Conservation (phyloP, 2,797 vertebrate species). For the Gymnothorax reevesii region DNA sequence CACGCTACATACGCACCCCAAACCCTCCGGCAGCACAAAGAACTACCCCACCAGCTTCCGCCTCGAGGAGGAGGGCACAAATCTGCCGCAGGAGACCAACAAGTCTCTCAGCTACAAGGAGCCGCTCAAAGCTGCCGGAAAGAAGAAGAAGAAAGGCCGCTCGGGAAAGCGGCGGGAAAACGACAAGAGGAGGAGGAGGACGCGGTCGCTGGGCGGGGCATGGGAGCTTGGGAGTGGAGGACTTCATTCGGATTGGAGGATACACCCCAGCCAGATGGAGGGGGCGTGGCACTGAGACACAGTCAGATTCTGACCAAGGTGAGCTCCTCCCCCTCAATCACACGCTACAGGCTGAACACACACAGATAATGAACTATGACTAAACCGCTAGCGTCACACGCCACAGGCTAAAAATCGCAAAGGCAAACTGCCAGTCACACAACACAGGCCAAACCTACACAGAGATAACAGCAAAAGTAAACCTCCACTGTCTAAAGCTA, state of each 20-base stretch:
- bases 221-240: constrained; percentile 59
- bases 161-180: constrained; percentile 87
- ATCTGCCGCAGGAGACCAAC: constrained; percentile 93
- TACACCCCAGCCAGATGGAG: constrained; percentile 60
- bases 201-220: constrained; percentile 66
- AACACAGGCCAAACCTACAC: too few species aligned
- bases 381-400: background rate
- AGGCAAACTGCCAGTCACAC: too few species aligned
- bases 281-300: constrained; percentile 68
- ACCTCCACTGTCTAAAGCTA: too few species aligned
- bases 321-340: constrained; percentile 32
- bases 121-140: constrained; percentile 72
- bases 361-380: too few species aligned
- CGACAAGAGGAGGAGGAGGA: constrained; percentile 87
- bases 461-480: too few species aligned
- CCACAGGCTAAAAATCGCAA: background rate
- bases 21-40: constrained; percentile 85
- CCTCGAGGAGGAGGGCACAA: constrained; percentile 82
- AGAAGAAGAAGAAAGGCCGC: constrained; percentile 87
- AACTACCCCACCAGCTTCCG: constrained; percentile 79
- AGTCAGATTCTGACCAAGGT: constrained; percentile 78
- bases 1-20: constrained; percentile 76
- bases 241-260: constrained; percentile 63
- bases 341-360: too few species aligned
- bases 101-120: constrained; percentile 87